These are phyloP conservation scores for Brachionus rubens DNA, from an alignment of 1,140 invertebrate genomes.

Conservation along the genomic window DNA sequence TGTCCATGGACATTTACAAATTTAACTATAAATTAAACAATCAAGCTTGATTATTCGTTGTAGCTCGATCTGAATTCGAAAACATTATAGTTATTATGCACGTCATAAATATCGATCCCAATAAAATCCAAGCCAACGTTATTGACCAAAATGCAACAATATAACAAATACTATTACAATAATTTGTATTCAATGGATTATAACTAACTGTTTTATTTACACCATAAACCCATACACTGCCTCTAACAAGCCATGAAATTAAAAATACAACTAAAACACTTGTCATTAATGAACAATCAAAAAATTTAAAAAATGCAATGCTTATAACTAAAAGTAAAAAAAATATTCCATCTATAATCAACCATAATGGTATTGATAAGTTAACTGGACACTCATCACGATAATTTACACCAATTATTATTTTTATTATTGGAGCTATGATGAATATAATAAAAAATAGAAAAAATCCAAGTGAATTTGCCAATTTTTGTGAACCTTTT, in stretches of 20 bases:
- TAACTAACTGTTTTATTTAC: not conserved
- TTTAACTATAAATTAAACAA: too few species aligned
- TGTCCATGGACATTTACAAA: too few species aligned
- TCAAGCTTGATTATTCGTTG: too few species aligned
- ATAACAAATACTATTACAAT: conserved; percentile 4
- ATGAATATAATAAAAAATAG: not conserved
- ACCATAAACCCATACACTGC: conserved; percentile 17
- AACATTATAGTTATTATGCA: too few species aligned
- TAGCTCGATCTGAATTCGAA: too few species aligned
- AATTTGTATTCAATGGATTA: not conserved
- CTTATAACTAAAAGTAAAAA: not conserved
- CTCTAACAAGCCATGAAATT: conserved; percentile 12
- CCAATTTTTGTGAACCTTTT: conserved; percentile 3
- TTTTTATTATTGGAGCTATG: not conserved
- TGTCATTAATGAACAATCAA: conserved; percentile 23
- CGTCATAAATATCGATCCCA: too few species aligned
- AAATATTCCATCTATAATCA: conserved; percentile 7
- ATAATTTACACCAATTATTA: not conserved
- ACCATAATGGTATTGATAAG: conserved; percentile 20
- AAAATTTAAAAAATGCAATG: conserved; percentile 18
- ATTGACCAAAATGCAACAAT: conserved; percentile 26
- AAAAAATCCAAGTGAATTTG: not conserved
- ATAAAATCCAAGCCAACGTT: not conserved
- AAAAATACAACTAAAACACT: conserved; percentile 29
- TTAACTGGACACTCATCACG: conserved; percentile 1